phyloP scores from a whole-genome alignment of 2,113 vertebrate genomes.

The zebrafish (Danio rerio) region DNA sequence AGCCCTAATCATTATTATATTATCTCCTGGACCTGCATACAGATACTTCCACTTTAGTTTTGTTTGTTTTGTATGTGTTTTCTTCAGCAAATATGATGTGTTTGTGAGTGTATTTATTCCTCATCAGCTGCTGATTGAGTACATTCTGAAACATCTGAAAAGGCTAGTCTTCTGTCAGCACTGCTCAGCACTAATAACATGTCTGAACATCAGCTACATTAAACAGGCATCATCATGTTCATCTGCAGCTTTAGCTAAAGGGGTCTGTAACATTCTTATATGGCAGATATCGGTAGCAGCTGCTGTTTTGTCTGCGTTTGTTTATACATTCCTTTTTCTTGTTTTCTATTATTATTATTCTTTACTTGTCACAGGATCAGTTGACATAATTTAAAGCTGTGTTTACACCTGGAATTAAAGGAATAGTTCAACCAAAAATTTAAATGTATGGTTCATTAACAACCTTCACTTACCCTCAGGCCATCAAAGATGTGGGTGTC shows the following conservation, averaged over 20 bases:
- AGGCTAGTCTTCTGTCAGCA: conserved; percentile 7
- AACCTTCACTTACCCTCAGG: too few species aligned
- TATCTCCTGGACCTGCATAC: background rate
- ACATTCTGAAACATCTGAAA: background rate
- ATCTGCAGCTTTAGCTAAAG: conserved; percentile 13
- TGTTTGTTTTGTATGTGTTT: background rate
- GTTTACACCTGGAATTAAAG: too few species aligned
- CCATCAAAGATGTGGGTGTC: too few species aligned
- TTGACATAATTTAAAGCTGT: background rate
- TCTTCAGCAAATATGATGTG: background rate
- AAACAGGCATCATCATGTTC: conserved; percentile 17
- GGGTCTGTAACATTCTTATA: background rate
- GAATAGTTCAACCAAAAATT: too few species aligned
- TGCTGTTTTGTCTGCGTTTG: background rate
- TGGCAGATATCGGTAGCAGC: background rate
- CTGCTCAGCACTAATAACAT: background rate
- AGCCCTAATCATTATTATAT: too few species aligned
- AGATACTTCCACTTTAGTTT: background rate
- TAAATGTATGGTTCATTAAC: too few species aligned
- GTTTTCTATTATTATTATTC: background rate
- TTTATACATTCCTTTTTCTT: background rate
- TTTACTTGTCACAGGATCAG: background rate
- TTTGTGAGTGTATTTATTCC: background rate
- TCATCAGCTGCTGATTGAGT: background rate
- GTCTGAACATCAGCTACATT: background rate